Base-by-base conservation (phyloP, 2,113 vertebrate species). In the Ascaphus truei region DNA sequence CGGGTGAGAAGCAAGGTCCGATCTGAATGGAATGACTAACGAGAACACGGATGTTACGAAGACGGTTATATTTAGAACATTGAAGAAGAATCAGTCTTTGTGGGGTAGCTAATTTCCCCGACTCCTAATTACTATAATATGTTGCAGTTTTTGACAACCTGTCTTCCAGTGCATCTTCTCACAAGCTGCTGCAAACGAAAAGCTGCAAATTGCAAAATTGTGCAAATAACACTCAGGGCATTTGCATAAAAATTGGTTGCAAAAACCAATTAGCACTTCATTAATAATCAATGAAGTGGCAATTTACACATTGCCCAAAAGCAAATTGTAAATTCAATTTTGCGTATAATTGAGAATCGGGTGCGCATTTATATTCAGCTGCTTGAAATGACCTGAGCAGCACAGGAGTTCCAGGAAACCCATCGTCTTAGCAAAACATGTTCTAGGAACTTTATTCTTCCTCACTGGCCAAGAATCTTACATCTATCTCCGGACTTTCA, bases 261-360 rank as follows among this genome's bases (percentile, higher is more conserved):
- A 85, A 82, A 84, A 82, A 87, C 84, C 87, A 89, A 90, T 90
- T 88, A 88, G 81, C 87, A 87, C 88, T 83, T 90, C 86, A 87
- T 89, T 89, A 89, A 88, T 90, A 88, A 89, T 88, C 89, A 82
- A 85, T 85, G 88, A 89, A 86, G 80, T 80, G 82, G 86, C 83
- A 88, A 88, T 90, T 88, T 86, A 83, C 89, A 88, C 86, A 67
- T 83, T 79, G 81, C 84, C 86, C 82, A 80, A 84, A 86, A 89
- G 85, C 85, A 85, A 87, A 85, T 82, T 82, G 80, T 84, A 83
- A 83, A 82, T 81, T 82, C 68, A 68, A 86, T 81, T 81, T 83
- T 79, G 84, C 83, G 77, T 77, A 78, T 76, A 80, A 79, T 78
- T 53, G 81, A 71, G 79, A 79, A 79, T 79, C 69, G 71, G 72